Conservation (phyloP, 2,113 vertebrate genomes). For the Phaethornis superciliosus region DNA sequence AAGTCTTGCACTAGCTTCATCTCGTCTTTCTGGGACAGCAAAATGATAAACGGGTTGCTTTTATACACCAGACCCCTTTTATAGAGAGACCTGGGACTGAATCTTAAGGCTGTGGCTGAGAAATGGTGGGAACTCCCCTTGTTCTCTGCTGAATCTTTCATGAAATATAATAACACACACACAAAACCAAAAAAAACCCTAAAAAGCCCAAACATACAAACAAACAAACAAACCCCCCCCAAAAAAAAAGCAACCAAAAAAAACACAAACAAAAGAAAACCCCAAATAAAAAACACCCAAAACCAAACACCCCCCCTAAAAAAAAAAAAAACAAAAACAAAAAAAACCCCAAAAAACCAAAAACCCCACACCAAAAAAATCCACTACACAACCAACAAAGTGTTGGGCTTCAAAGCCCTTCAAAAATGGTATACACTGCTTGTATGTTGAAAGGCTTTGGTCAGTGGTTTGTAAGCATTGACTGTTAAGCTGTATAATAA, state of each 20-base stretch:
- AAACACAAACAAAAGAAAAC: too few relatives aligned
- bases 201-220: too few relatives aligned
- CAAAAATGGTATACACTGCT: not conserved
- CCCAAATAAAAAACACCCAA: too few relatives aligned
- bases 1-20: rapidly evolving
- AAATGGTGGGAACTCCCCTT: not conserved
- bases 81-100: not conserved
- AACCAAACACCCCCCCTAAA: too few relatives aligned
- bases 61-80: too few relatives aligned
- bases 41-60: not conserved
- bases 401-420: not conserved
- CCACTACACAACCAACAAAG: not conserved
- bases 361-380: too few relatives aligned
- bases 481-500: not conserved
- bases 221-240: not conserved
- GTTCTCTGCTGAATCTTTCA: not conserved
- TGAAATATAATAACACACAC: not conserved
- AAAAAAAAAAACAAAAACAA: too few relatives aligned
- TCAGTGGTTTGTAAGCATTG: not conserved
- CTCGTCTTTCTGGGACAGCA: too few relatives aligned
- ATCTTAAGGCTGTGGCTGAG: not conserved
- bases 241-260: too few relatives aligned
- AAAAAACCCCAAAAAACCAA: too few relatives aligned
- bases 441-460: not conserved
- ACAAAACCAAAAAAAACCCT: too few relatives aligned